Evolutionary conservation across 1,140 invertebrate genomes (phyloP), one percentile per base, ranked within the genome.

Genomic region (Lysiphlebus fabarum): DNA sequence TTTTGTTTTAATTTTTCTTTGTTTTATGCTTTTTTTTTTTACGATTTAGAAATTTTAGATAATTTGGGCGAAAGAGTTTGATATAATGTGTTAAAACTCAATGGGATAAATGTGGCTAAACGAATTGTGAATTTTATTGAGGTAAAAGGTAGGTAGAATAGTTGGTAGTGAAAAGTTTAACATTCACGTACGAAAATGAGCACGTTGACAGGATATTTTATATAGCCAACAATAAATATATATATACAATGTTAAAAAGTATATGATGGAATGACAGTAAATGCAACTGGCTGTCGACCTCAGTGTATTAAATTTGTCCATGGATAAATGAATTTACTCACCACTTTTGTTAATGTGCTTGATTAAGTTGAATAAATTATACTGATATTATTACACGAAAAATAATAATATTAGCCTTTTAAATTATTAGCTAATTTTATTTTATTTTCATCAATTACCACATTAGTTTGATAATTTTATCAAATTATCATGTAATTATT

Each of bases 311-410:
- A 51, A 51, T 51, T 51, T 51, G 49, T 51, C 49, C 49, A 33
- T 51, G 9, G 49, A 4, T 37, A 59, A 69, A 70, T 71, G 68
- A 63, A 62, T 64, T 65, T 58, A 63, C 54, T 38, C 53, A 36
- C 42, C 47, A 12, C 40, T 53, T 62, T 53, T 50, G 59, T 61
- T 66, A 68, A 70, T 69, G 59, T 57, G 58, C 64, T 63, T 64
- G 62, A 70, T 70, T 64, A 69, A 70, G 61, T 60, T 56, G 54
- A 71, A 71, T 64, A 65, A 70, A 67, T 70, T 70, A 69, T 59
- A 50, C 51, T 63, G 62, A 70, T 69, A 71, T 69, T 68, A 64
- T 69, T 66, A 58, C 62, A 56, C 48, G n/a, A 63, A 57, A 68
- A 70, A 67, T 68, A 70, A 69, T 67, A 67, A 69, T 65, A 62